Base-by-base conservation (phyloP, 2,888 invertebrate genomes). In the Steinernema carpocapsae region DNA sequence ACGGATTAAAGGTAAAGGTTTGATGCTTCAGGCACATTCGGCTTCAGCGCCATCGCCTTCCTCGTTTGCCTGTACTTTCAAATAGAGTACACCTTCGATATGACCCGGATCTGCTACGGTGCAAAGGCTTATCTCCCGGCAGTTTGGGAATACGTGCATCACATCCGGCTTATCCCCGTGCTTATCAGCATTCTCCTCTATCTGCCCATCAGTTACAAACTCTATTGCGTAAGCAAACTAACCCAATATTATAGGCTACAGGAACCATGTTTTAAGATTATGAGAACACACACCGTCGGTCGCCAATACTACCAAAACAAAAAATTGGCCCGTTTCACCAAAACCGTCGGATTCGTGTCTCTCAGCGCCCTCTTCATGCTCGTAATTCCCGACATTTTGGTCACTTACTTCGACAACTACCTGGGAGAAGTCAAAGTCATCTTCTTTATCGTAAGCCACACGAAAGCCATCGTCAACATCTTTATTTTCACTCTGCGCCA, bases 381-480 rank as follows among this genome's bases (percentile, higher is more conserved):
- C 32, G 64, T 64, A 2, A 32, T 64, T 19, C 64, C 64, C 17
- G 64, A 64, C 64, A 29, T 64, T 29, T 32, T 64, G 17, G 64
- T 64, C 64, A 32, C 64, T 14, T 64, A 64, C 64, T 64, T 64
- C 32, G 29, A 32, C 29, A 1, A 10, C 2, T 37, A 2, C 29
- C 10, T 64, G 29, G 64, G 64, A 26, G 37, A 64, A 26, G 4
- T 7, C 29, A 29, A 64, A 29, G 26, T 26, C 26, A 29, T 29
- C 17, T 29, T 64, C 29, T 64, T 64, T 32, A 64, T 64, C 37
- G 17, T 32, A 1, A 29, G 26, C 29, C 64, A 64, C 64, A 29
- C 64, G 64, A 64, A 64, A 29, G 64, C 64, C 1, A 64, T 64
- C 64, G 32, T 64, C 64, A 64, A 64, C 64, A 64, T 64, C 37